Base-by-base conservation (phyloP, 2,888 invertebrate species). In the Leptopterna dolabrata region DNA sequence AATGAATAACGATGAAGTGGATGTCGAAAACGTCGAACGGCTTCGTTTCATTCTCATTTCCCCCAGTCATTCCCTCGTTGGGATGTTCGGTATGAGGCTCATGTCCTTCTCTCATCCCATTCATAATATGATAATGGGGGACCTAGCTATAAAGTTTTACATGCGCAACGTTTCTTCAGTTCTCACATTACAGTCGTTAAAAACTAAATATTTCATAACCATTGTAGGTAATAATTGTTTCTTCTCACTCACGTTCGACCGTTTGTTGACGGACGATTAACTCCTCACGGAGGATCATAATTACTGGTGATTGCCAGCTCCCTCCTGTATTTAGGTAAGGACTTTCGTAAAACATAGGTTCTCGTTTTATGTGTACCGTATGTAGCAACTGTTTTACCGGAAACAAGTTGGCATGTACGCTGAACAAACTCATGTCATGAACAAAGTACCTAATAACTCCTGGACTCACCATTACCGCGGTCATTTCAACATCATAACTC, bases 1-100 rank as follows among this genome's bases (percentile, higher is more conserved):
- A 83, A 83, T 70, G 83, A 83, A 83, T 83, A 83, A 83, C 63
- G 83, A 83, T 83, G 70, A 70, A n/a, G 24, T 24, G 24, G 24
- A 6, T 24, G 63, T 81, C 81, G 36, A 81, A 70, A 24, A 30
- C 83, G 83, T 43, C 83, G 63, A 83, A 83, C 43, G 45, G 78
- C 45, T 78, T 45, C 78, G 45, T 78, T 78, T 78, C 41, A 78
- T 43, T 27, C 78, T 78, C 43, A 78, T 78, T 78, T 45, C n/a
- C 76, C 36, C n/a, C 14, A 1, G 45, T 43, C 78, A 45, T 45
- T 78, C 45, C 78, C 78, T 43, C 78, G 78, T 43, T 45, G 45
- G 27, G 63, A 63, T 47, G 16, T 63, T 63, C 63, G 2, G 78
- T 76, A 78, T 45, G 45, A 45, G 24, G 63, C 24, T 4, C 27